Conservation (phyloP, 2,797 vertebrate species). For the Rhyacichthys aspro region DNA sequence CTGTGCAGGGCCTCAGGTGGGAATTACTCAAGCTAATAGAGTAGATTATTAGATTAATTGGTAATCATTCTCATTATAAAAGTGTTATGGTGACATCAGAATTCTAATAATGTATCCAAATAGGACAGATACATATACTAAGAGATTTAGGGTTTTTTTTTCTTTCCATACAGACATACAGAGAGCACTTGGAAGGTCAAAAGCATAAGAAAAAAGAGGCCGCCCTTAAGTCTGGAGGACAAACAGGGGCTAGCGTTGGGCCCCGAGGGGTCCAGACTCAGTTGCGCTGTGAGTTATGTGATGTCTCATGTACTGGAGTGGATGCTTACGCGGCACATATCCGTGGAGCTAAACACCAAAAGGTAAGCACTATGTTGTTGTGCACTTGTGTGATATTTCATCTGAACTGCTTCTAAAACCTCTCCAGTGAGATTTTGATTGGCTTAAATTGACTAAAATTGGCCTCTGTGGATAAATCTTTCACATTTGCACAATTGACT, state of each 20-base stretch:
- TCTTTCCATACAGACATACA: slow-evolving; percentile 77
- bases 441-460: slow-evolving; percentile 21
- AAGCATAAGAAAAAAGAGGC: slow-evolving; percentile 88
- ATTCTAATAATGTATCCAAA: background rate
- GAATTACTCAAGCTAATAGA: background rate
- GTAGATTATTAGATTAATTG: too few species aligned
- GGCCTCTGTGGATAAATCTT: too few species aligned
- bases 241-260: slow-evolving; percentile 63
- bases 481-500: too few species aligned
- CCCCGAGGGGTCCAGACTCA: slow-evolving; percentile 74
- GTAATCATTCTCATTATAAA: too few species aligned
- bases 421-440: slow-evolving; percentile 27
- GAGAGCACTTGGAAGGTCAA: slow-evolving; percentile 86
- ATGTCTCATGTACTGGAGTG: slow-evolving; percentile 81
- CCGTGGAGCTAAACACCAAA: slow-evolving; percentile 82
- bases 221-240: slow-evolving; percentile 75
- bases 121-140: background rate
- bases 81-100: too few species aligned
- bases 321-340: slow-evolving; percentile 80
- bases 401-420: slow-evolving; percentile 33
- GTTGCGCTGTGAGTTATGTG: slow-evolving; percentile 84
- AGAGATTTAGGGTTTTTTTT: slow-evolving; percentile 11
- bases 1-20: slow-evolving; percentile 88
- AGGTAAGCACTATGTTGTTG: slow-evolving; percentile 65
- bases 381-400: slow-evolving; percentile 29